Conservation (phyloP, 1,140 invertebrate species). For the Dreissena rostriformis region DNA sequence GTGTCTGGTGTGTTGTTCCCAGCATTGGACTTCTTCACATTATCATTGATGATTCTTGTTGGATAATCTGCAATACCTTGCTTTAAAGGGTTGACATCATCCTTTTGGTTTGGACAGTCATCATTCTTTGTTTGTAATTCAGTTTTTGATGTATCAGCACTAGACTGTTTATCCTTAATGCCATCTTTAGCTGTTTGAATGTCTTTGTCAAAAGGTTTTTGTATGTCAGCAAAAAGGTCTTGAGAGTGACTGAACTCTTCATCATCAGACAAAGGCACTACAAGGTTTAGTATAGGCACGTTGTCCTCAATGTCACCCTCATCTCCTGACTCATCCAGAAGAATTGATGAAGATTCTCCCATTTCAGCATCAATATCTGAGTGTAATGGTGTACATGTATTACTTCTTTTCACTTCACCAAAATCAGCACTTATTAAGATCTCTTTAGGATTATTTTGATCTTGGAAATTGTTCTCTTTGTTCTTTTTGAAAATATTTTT, state of each 20-base stretch:
- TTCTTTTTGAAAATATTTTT: too few relatives aligned
- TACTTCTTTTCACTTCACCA: too few relatives aligned
- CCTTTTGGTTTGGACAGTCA: not conserved
- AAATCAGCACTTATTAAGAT: too few relatives aligned
- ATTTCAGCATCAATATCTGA: not conserved
- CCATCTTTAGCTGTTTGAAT: not conserved
- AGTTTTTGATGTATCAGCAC: not conserved
- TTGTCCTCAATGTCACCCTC: constrained; percentile 45
- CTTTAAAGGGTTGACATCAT: not conserved
- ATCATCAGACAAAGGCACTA: not conserved
- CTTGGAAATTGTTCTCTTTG: too few relatives aligned
- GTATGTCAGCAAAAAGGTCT: constrained; percentile 35
- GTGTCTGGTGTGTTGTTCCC: not conserved
- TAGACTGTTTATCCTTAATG: not conserved
- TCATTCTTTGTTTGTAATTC: not conserved
- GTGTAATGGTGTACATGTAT: too few relatives aligned
- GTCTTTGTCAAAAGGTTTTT: not conserved
- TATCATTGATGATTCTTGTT: not conserved
- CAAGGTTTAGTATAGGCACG: not conserved
- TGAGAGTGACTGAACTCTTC: constrained; percentile 30
- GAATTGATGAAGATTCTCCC: not conserved
- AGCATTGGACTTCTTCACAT: not conserved
- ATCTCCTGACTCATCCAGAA: constrained; percentile 31
- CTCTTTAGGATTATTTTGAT: too few relatives aligned
- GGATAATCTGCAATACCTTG: not conserved